These are phyloP conservation scores for Valencia hispanica DNA, from an alignment of 2,797 vertebrate genomes.

Conservation along the genomic window DNA sequence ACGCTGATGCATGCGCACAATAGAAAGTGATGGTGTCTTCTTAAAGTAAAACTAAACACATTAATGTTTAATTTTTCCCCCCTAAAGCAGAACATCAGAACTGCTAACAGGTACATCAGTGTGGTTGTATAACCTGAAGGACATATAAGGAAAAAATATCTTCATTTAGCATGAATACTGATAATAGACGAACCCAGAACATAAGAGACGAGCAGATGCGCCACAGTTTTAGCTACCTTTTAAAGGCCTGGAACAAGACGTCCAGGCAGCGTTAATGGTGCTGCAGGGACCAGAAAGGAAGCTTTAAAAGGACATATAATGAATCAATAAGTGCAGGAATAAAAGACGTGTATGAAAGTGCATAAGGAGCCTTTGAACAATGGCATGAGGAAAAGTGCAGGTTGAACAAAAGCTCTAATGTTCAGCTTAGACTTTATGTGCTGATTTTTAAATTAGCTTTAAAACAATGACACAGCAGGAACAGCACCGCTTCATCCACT, in stretches of 20 bases:
- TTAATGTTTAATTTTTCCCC: not conserved
- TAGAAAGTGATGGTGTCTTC: too few species aligned
- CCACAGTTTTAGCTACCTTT: not conserved
- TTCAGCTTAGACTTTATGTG: not conserved
- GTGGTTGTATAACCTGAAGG: not conserved
- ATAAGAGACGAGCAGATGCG: not conserved
- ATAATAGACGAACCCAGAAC: not conserved
- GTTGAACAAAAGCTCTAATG: not conserved
- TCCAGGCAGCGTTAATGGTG: slow-evolving; percentile 6
- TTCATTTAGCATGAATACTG: not conserved
- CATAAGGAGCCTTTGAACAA: not conserved
- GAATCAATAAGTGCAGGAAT: not conserved
- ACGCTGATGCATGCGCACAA: too few species aligned
- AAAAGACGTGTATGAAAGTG: not conserved
- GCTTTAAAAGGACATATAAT: slow-evolving; percentile 1
- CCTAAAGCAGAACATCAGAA: not conserved
- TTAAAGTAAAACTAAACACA: not conserved
- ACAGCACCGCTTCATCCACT: not conserved
- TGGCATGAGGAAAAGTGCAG: not conserved
- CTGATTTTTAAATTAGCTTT: not conserved
- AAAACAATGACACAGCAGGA: not conserved
- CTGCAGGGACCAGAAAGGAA: not conserved
- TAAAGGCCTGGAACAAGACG: not conserved
- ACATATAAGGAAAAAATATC: slow-evolving; percentile 18
- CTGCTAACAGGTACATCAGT: not conserved